phyloP scores from a whole-genome alignment of 2,888 invertebrate genomes.

The Pherbina coryleti region DNA sequence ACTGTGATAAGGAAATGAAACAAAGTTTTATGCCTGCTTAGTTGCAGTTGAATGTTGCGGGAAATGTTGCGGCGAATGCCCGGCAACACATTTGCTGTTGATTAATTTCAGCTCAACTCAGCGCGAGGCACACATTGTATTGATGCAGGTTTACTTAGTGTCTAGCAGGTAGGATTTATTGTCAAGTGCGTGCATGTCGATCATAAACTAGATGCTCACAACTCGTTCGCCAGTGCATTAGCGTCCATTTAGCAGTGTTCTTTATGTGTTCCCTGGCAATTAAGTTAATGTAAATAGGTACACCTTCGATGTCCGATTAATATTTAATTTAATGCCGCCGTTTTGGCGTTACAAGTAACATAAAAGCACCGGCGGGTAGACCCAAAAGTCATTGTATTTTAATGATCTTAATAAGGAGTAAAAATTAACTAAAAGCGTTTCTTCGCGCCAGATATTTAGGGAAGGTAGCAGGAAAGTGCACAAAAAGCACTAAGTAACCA shows the following conservation, averaged over 20 bases:
- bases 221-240: conserved; percentile 8
- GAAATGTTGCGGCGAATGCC: too few relatives aligned
- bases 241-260: conserved; percentile 19
- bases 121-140: not conserved
- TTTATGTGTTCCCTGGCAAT: not conserved
- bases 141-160: not conserved
- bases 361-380: too few relatives aligned
- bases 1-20: conserved; percentile 19
- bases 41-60: not conserved
- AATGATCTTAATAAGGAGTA: too few relatives aligned
- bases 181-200: conserved; percentile 27
- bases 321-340: not conserved
- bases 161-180: not conserved
- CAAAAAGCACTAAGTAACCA: too few relatives aligned
- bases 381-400: too few relatives aligned
- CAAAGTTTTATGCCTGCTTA: conserved; percentile 16
- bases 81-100: conserved; percentile 17
- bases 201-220: conserved; percentile 15
- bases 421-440: too few relatives aligned
- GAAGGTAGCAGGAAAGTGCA: too few relatives aligned
- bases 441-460: too few relatives aligned
- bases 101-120: not conserved
- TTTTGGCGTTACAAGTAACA: not conserved
- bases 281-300: conserved; percentile 21
- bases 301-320: conserved; percentile 31